Percentiles rank a stretch among this genome's conserved stretches.
Evolutionary conservation across 2,888 invertebrate species (phyloP).

Genomic region (Icerya purchasi): DNA sequence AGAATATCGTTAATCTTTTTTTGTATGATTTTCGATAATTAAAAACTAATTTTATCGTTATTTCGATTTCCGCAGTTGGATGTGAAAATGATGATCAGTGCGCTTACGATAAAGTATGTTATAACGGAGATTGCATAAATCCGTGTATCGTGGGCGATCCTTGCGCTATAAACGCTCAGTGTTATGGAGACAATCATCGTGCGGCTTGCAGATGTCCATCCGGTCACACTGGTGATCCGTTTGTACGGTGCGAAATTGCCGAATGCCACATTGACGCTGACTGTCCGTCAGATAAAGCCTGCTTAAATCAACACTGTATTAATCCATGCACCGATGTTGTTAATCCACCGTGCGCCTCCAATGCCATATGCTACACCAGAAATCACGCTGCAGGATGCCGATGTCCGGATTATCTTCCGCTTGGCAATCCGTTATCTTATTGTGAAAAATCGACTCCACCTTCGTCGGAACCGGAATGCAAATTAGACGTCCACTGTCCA

Average conservation of each 20-base stretch:
- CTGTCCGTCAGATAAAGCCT: conserved; percentile 52
- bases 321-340: conserved; percentile 49
- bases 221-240: conserved; percentile 60
- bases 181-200: conserved; percentile 56
- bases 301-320: conserved; percentile 47
- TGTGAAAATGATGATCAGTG: conserved; percentile 69
- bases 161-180: conserved; percentile 65
- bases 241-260: conserved; percentile 47
- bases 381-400: conserved; percentile 63
- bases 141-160: conserved; percentile 60
- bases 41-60: background rate
- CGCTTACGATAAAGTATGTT: conserved; percentile 53
- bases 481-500: conserved; percentile 59
- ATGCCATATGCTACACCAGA: conserved; percentile 56
- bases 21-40: background rate
- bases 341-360: conserved; percentile 54
- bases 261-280: conserved; percentile 62
- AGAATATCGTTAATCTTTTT: no score
- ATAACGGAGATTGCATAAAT: conserved; percentile 58
- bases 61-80: conserved; percentile 35
- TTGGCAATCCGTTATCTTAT: conserved; percentile 58
- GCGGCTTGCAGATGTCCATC: conserved; percentile 57
- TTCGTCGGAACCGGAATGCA: conserved; percentile 32
- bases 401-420: conserved; percentile 55
- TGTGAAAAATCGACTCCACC: conserved; percentile 36